Base-by-base conservation (phyloP, 2,797 vertebrate genomes). In the Brachymystax lenok region DNA sequence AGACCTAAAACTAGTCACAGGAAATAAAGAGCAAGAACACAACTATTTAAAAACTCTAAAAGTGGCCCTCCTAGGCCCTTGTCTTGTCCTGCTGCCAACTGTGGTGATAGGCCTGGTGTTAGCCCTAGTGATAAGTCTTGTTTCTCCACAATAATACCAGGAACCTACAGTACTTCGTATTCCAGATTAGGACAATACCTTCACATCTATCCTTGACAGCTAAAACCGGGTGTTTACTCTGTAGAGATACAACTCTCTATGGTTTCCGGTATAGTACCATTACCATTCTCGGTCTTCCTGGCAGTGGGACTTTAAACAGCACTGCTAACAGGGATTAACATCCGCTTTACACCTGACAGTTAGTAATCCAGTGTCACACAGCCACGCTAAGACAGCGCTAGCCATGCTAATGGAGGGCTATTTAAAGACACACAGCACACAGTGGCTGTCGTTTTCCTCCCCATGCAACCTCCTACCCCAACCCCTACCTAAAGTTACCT, bases 271-370 rank as follows among this genome's bases (percentile, higher is more conserved):
- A 30, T 27, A 17, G 14, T 33, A 5, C 1, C 17, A 17, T 40
- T 69, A 4, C 27, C 13, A 19, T 69, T 40, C 69, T 46, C 40
- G 17, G 56, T 69, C 80, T 83, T 12, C 76, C 74, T 83, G 77
- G 79, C 56, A 63, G 79, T 77, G 73, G 69, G 80, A 84, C 90
- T 93, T 92, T 90, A 90, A 88, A 94, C 92, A 93, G 92, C 87
- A 91, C 74, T 67, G 81, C 90, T 89, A 90, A 87, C 84, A 64
- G 85, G 91, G 94, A 94, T 94, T 94, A 94, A 80, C 82, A 86
- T 93, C 91, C 92, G 91, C 92, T 93, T 94, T 95, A 93, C 92
- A 94, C 93, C 91, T 91, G 84, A 90, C 85, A 85, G 90, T 63
- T 24, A 12, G n/a, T 63, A 63, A 63, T 59, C 59, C 59, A 24